phyloP scores from a whole-genome alignment of 2,797 vertebrate genomes.

The Enteromius paludinosus region DNA sequence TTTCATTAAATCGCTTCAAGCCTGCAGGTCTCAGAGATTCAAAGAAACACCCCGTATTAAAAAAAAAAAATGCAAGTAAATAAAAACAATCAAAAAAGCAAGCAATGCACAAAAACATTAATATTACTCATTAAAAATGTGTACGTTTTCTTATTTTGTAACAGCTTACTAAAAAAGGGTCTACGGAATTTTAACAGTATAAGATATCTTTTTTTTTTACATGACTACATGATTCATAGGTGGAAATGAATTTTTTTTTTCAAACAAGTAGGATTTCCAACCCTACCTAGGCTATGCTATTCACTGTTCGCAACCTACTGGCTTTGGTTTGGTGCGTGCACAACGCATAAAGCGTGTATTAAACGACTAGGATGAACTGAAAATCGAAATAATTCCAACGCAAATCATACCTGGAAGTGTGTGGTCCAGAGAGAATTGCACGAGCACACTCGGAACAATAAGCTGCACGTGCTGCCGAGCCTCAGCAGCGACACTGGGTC shows the following conservation, averaged over 20 bases:
- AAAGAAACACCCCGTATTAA: too few relatives aligned
- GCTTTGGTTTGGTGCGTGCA: background rate
- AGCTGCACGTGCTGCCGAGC: constrained; percentile 63
- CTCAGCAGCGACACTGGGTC: constrained; percentile 68
- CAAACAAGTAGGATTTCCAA: too few relatives aligned
- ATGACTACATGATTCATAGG: too few relatives aligned
- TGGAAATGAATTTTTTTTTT: too few relatives aligned
- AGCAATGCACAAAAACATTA: too few relatives aligned
- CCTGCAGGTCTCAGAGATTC: background rate
- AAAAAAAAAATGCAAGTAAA: background rate
- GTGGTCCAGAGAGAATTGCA: constrained; percentile 69
- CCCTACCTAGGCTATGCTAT: background rate
- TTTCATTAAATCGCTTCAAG: background rate
- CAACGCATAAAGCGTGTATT: background rate
- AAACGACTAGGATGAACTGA: background rate
- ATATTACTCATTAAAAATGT: too few relatives aligned
- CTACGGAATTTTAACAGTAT: too few relatives aligned
- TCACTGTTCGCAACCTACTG: background rate
- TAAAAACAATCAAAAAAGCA: too few relatives aligned
- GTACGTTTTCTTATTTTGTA: too few relatives aligned
- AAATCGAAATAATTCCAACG: background rate
- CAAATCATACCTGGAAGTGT: constrained; percentile 65
- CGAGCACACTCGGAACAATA: constrained; percentile 65
- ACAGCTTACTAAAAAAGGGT: too few relatives aligned
- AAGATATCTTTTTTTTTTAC: too few relatives aligned